A percentile compares a stretch with the other conserved stretches of the same genome.
phyloP scores from a whole-genome alignment of 2,113 vertebrate species.

The Colaptes auratus region DNA sequence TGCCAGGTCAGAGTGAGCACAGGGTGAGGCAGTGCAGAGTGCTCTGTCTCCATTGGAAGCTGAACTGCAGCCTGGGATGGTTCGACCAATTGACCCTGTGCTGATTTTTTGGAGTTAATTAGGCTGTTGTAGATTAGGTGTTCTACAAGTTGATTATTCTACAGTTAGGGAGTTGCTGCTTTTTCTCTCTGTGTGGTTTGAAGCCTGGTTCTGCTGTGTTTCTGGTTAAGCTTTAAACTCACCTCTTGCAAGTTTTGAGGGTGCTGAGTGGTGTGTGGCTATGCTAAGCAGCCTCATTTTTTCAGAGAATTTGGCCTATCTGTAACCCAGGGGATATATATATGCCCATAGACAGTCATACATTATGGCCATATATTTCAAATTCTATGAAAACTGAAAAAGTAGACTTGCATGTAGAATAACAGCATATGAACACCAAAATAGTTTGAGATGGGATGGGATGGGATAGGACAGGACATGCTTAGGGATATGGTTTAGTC shows the following conservation, averaged over 20 bases:
- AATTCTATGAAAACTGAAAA: not conserved
- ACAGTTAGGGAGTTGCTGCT: not conserved
- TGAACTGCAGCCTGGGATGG: not conserved
- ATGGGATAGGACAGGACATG: no score
- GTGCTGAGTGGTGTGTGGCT: not conserved
- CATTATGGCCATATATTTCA: not conserved
- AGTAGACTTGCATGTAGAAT: not conserved
- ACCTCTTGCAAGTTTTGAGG: not conserved
- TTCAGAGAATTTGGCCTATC: not conserved
- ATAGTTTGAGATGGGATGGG: not conserved
- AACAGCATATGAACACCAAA: not conserved
- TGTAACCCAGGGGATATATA: not conserved
- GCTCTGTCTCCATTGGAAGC: not conserved
- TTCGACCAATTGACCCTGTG: not conserved
- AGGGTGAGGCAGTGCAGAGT: not conserved
- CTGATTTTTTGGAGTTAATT: not conserved
- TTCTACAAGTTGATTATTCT: not conserved
- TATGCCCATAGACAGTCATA: not conserved
- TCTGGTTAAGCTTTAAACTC: not conserved
- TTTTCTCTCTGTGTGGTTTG: not conserved
- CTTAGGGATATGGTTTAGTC: no score
- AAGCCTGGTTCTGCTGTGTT: not conserved
- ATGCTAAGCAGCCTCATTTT: not conserved
- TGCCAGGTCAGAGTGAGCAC: not conserved
- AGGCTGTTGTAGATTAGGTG: not conserved